Evolutionary conservation across 2,888 invertebrate species (phyloP).

Genomic region (Xestia c-nigrum): DNA sequence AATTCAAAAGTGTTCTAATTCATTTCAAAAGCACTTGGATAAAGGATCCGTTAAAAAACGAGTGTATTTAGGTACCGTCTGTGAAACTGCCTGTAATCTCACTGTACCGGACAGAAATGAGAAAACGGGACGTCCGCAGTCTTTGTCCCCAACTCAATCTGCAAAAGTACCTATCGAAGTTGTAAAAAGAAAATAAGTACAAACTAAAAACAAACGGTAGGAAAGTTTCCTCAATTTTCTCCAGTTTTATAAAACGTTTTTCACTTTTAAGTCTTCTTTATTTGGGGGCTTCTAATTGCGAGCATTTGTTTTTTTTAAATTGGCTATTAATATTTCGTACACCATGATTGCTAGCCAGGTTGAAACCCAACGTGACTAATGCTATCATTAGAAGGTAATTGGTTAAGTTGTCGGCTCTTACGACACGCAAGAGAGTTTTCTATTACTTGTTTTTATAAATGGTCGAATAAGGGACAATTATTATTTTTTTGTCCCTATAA

Average conservation of each 20-base stretch:
- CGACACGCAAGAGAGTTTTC: conserved; percentile 21
- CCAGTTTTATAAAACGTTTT: conserved; percentile 30
- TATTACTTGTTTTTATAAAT: conserved; percentile 9
- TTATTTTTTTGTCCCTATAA: not conserved
- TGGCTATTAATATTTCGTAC: conserved; percentile 22
- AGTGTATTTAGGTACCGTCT: conserved; percentile 29
- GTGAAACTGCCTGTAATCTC: conserved; percentile 20
- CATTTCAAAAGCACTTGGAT: conserved; percentile 16
- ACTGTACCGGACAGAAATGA: conserved; percentile 46
- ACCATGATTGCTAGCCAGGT: not conserved
- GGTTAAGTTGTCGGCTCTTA: conserved; percentile 18
- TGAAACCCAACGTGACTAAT: conserved; percentile 15
- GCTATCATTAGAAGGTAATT: conserved; percentile 30
- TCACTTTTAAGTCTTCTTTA: conserved; percentile 33
- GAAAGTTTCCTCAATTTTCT: conserved; percentile 48
- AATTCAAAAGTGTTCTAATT: conserved; percentile 30
- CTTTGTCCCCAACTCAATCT: conserved; percentile 52
- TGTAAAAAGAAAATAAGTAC: conserved; percentile 28
- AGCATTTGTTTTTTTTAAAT: conserved; percentile 24
- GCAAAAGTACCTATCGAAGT: conserved; percentile 41
- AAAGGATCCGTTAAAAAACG: conserved; percentile 37
- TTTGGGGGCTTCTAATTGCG: conserved; percentile 14
- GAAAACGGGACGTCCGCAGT: conserved; percentile 31
- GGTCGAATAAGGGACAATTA: not conserved
- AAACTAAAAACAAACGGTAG: conserved; percentile 26